phyloP scores from a whole-genome alignment of 2,888 invertebrate species.

The Heteromyza rotundicornis region DNA sequence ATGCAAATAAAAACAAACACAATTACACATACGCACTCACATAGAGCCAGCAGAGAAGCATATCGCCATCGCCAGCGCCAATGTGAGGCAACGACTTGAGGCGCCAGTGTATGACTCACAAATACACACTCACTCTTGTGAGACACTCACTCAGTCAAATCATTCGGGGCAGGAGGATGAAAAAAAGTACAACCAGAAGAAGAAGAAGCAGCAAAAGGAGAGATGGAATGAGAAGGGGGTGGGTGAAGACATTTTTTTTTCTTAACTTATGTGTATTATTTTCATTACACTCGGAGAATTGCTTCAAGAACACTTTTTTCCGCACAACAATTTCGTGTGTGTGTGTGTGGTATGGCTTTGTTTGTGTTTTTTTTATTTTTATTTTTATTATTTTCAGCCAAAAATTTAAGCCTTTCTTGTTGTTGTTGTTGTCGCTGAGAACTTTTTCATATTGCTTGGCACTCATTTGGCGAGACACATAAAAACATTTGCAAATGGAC shows the following conservation, averaged over 20 bases:
- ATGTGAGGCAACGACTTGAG: not conserved
- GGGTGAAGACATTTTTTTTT: too few species aligned
- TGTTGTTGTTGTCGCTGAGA: not conserved
- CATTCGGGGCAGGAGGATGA: too few species aligned
- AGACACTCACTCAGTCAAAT: not conserved
- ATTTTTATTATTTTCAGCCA: not conserved
- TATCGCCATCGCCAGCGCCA: not conserved
- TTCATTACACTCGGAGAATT: not conserved
- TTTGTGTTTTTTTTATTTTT: not conserved
- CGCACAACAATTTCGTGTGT: too few species aligned
- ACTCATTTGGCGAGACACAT: conserved; percentile 5
- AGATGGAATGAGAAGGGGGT: too few species aligned
- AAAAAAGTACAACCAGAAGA: too few species aligned
- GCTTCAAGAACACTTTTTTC: not conserved
- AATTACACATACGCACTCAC: conserved; percentile 1
- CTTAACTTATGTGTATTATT: too few species aligned
- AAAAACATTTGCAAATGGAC: conserved; percentile 47
- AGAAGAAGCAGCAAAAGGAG: not conserved
- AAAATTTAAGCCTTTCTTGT: not conserved
- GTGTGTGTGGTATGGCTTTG: not conserved
- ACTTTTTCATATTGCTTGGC: not conserved
- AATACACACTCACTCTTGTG: not conserved
- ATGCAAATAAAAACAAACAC: conserved; percentile 20
- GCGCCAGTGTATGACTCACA: conserved; percentile 4
- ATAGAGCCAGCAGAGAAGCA: too few species aligned